phyloP scores from a whole-genome alignment of 2,797 vertebrate genomes.

The Muraenolepis orangiensis region DNA sequence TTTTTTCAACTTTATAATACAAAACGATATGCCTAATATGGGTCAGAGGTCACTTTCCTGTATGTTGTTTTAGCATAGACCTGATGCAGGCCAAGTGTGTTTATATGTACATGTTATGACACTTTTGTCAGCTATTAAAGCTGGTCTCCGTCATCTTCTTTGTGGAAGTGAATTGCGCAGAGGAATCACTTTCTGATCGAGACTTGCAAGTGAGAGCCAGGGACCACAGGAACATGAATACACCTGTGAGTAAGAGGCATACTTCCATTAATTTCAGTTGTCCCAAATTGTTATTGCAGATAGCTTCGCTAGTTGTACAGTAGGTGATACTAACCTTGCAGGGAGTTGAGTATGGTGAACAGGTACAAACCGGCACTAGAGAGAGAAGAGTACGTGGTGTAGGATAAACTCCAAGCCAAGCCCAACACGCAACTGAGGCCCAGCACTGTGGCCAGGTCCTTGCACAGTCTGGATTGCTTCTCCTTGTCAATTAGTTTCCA shows the following conservation, averaged over 20 bases:
- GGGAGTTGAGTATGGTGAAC: constrained; percentile 79
- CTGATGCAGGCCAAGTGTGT: constrained; percentile 40
- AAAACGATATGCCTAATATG: neutral
- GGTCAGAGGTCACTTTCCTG: neutral
- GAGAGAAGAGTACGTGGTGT: constrained; percentile 56
- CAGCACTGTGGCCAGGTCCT: constrained; percentile 71
- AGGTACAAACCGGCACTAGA: constrained; percentile 69
- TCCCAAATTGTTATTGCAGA: neutral
- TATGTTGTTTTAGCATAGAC: constrained; percentile 9
- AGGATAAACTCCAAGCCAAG: constrained; percentile 72
- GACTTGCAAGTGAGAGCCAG: constrained; percentile 54
- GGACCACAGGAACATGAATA: constrained; percentile 73
- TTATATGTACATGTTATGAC: neutral
- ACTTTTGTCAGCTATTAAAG: constrained; percentile 40
- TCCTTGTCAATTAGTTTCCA: constrained; percentile 24
- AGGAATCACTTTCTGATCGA: constrained; percentile 37
- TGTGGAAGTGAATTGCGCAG: constrained; percentile 42
- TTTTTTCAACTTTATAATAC: too few relatives aligned
- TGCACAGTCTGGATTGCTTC: constrained; percentile 62
- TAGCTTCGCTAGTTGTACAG: neutral
- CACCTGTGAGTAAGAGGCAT: constrained; percentile 47
- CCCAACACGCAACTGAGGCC: constrained; percentile 81
- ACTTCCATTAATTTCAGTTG: neutral
- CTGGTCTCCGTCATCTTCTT: constrained; percentile 57
- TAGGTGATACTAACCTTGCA: constrained; percentile 70